Percentiles rank a stretch among this genome's conserved stretches.
Evolutionary conservation across 2,888 invertebrate genomes (phyloP).

Genomic region (Euphydryas editha): DNA sequence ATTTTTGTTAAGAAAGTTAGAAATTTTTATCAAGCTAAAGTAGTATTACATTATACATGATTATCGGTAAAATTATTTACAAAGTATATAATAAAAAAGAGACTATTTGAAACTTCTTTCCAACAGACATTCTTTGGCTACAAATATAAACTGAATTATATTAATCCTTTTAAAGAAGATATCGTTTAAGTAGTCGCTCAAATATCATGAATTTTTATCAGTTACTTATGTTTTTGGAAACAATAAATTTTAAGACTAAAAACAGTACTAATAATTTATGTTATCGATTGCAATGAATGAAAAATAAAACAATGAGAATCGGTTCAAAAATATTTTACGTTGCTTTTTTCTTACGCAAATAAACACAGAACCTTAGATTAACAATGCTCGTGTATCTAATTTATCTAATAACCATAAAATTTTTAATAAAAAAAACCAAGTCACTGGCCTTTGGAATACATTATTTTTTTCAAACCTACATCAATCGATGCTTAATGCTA

Average conservation of each 20-base stretch:
- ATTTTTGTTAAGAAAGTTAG: no score
- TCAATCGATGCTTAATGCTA: constrained; percentile 37
- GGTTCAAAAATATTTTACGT: neutral
- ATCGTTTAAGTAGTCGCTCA: neutral
- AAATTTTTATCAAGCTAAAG: no score
- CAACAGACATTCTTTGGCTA: neutral
- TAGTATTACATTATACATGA: no score
- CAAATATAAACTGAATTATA: constrained; percentile 13
- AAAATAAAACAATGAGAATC: no score
- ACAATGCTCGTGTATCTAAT: neutral
- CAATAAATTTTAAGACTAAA: neutral
- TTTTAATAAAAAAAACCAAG: neutral
- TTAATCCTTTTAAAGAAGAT: constrained; percentile 6
- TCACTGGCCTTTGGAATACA: constrained; percentile 36
- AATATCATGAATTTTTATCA: neutral
- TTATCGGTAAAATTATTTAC: neutral
- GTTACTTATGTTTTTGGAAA: neutral
- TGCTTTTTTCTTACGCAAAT: neutral
- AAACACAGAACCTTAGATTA: neutral
- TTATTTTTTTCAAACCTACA: constrained; percentile 38
- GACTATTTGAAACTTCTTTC: neutral
- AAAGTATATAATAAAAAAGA: constrained; percentile 2
- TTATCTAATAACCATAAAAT: constrained; percentile 4
- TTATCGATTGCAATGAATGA: no score
- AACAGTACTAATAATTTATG: no score